Base-by-base conservation (phyloP, 1,140 invertebrate species). In the Macrobrachium rosenbergii region DNA sequence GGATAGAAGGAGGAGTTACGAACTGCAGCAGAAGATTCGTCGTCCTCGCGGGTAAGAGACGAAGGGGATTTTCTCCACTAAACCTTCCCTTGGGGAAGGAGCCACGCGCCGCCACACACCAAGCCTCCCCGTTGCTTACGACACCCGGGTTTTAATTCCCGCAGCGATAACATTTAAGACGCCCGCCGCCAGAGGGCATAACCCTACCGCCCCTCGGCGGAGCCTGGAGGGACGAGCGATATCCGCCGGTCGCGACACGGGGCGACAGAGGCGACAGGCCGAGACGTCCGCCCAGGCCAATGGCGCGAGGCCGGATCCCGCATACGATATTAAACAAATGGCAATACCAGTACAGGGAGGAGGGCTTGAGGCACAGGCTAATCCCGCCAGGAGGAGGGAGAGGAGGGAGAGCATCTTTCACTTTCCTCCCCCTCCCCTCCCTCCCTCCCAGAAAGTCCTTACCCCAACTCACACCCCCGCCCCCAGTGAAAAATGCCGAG, bases 241-340 rank as follows among this genome's bases (percentile, higher is more conserved):
- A 52, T 10, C 52, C 52, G 52, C 52, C 52, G 63, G 5, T 43
- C 52, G 77, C 19, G n/a, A 14, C 19, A 60, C 45, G 52, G 23
- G 12, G n/a, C 52, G 23, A 62, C 16, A 21, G 59, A 58, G 19
- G 52, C 77, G 76, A n/a, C n/a, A n/a, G n/a, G n/a, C n/a, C n/a
- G n/a, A n/a, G n/a, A n/a, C n/a, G n/a, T n/a, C n/a, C n/a, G n/a
- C n/a, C n/a, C n/a, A n/a, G n/a, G n/a, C n/a, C n/a, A n/a, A n/a
- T n/a, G n/a, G n/a, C n/a, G n/a, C n/a, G n/a, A n/a, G n/a, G n/a
- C n/a, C n/a, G n/a, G n/a, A n/a, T n/a, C n/a, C n/a, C n/a, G n/a
- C n/a, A n/a, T n/a, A n/a, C 82, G 81, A 87, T 87, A 87, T 87
- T 87, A 87, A 87, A 87, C 76, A 78, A 87, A n/a, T n/a, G n/a